phyloP scores from a whole-genome alignment of 2,113 vertebrate species.

The Paratilapia polleni region DNA sequence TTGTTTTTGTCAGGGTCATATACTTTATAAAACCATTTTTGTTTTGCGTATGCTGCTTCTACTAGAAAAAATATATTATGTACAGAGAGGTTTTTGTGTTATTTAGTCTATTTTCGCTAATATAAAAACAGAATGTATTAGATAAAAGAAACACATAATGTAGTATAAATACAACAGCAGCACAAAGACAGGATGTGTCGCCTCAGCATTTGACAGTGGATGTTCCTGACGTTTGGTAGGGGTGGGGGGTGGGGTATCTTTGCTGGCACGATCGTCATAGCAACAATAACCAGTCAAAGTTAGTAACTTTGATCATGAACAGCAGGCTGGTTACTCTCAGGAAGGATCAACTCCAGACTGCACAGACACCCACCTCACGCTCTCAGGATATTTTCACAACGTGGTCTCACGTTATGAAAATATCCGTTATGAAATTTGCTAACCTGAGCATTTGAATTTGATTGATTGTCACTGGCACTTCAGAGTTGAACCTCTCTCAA shows the following conservation, averaged over 20 bases:
- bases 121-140: too few species aligned
- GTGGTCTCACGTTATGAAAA: too few species aligned
- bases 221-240: too few species aligned
- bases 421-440: too few species aligned
- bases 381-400: neutral
- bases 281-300: neutral
- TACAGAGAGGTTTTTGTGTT: neutral
- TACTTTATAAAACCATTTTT: neutral
- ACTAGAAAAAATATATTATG: neutral
- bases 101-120: neutral
- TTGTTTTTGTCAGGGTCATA: neutral
- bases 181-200: neutral
- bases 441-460: neutral
- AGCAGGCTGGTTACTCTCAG: too few species aligned
- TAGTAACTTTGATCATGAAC: too few species aligned
- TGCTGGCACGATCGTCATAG: neutral
- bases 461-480: neutral
- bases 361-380: neutral
- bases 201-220: too few species aligned
- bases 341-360: neutral
- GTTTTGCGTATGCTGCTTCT: too few species aligned
- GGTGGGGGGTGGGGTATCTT: neutral
- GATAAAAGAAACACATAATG: neutral
- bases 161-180: rapidly evolving
- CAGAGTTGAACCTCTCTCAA: neutral